A percentile compares a stretch with the other conserved stretches of the same genome.
Evolutionary conservation across 1,140 invertebrate genomes (phyloP).

Genomic region (Bombus terrestris): DNA sequence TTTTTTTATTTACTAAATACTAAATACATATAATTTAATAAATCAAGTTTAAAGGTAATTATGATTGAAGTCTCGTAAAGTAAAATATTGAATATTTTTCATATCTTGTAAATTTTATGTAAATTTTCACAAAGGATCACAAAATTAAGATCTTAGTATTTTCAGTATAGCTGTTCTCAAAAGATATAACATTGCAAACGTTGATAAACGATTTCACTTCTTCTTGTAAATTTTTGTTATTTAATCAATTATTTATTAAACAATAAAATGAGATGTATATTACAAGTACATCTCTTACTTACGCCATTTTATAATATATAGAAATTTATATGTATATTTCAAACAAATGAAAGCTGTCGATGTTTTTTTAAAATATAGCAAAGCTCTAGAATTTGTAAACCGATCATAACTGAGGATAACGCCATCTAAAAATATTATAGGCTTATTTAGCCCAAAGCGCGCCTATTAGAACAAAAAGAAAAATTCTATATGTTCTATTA

Average conservation of each 20-base stretch:
- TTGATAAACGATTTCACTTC: not conserved
- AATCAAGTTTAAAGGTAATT: not conserved
- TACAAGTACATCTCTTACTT: not conserved
- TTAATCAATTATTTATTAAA: not conserved
- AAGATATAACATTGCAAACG: not conserved
- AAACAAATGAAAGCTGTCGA: not conserved
- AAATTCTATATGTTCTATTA: not conserved
- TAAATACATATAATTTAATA: not conserved
- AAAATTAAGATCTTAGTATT: not conserved
- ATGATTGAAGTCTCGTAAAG: not conserved
- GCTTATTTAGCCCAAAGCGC: not conserved
- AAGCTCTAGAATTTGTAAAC: constrained; percentile 22
- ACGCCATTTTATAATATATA: not conserved
- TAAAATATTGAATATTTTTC: not conserved
- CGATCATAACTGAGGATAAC: constrained; percentile 24
- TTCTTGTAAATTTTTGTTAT: not conserved
- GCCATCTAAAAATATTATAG: constrained; percentile 51
- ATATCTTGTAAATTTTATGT: not conserved
- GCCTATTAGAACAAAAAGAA: constrained; percentile 11
- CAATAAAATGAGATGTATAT: not conserved
- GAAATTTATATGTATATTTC: not conserved
- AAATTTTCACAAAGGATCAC: not conserved
- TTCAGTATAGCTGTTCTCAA: not conserved
- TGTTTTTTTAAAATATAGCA: constrained; percentile 7
- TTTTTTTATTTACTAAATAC: not conserved